These are phyloP conservation scores for Danio tinwini DNA, from an alignment of 2,797 vertebrate genomes.

Conservation along the genomic window DNA sequence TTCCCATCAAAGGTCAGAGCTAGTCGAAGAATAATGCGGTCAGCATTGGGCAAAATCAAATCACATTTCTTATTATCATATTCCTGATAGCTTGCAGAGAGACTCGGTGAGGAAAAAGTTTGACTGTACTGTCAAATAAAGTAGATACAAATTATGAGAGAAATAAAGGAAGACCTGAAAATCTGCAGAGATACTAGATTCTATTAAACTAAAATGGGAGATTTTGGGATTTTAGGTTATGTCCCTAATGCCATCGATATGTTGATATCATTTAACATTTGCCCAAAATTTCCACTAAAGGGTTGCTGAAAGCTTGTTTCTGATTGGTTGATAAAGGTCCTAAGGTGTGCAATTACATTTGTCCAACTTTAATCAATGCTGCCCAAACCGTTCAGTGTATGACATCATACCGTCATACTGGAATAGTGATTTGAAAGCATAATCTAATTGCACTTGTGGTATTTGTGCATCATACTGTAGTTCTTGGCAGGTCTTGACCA, in stretches of 20 bases:
- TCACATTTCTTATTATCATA: conserved; percentile 47
- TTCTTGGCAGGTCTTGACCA: no score
- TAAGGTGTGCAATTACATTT: no score
- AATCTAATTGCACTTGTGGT: no score
- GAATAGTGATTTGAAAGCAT: no score
- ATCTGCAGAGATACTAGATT: not conserved
- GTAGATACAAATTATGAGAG: conserved; percentile 22
- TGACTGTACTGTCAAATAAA: not conserved
- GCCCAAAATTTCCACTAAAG: no score
- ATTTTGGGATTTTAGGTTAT: not conserved
- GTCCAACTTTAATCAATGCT: no score
- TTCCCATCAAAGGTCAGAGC: conserved; percentile 58
- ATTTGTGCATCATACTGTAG: no score
- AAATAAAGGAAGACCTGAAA: not conserved
- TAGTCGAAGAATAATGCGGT: conserved; percentile 59
- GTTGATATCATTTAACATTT: no score
- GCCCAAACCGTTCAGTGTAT: no score
- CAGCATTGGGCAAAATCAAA: conserved; percentile 50
- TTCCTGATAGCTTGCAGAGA: conserved; percentile 45
- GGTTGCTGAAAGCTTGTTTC: no score
- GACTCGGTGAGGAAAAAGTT: conserved; percentile 10
- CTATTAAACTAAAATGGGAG: not conserved
- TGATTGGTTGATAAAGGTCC: no score
- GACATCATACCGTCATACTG: no score
- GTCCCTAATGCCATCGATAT: not conserved